These are phyloP conservation scores for Danaus plexippus DNA, from an alignment of 1,140 invertebrate genomes.

Conservation along the genomic window DNA sequence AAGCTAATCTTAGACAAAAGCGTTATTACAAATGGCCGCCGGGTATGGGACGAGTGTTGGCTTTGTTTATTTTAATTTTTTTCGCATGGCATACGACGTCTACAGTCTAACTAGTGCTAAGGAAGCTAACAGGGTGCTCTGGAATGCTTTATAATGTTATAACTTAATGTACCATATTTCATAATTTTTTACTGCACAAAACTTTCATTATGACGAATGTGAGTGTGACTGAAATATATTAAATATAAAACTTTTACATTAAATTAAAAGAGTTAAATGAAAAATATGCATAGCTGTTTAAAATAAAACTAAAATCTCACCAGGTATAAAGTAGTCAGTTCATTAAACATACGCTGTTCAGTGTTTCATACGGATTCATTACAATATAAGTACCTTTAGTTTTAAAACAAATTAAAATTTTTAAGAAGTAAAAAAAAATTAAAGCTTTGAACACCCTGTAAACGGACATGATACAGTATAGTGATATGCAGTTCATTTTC, in stretches of 20 bases:
- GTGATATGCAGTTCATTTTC: slow-evolving; percentile 48
- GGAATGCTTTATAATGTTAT: background rate
- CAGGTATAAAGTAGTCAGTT: too few species aligned
- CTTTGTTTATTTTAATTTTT: slow-evolving; percentile 69
- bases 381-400: too few species aligned
- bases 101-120: slow-evolving; percentile 46
- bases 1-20: slow-evolving; percentile 69
- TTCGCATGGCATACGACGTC: slow-evolving; percentile 55
- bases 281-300: too few species aligned
- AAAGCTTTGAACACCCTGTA: slow-evolving; percentile 29
- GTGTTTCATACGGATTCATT: too few species aligned
- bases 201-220: background rate
- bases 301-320: too few species aligned
- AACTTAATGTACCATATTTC: too few species aligned
- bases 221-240: slow-evolving; percentile 2
- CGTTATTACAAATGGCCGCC: slow-evolving; percentile 55
- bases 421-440: background rate
- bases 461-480: slow-evolving; percentile 26
- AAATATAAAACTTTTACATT: too few species aligned
- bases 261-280: too few species aligned
- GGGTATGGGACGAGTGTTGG: slow-evolving; percentile 60
- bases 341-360: too few species aligned
- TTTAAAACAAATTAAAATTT: too few species aligned
- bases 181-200: too few species aligned
- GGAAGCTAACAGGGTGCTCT: slow-evolving; percentile 38